Conservation (phyloP, 2,888 invertebrate genomes). For the Emmelina monodactyla region DNA sequence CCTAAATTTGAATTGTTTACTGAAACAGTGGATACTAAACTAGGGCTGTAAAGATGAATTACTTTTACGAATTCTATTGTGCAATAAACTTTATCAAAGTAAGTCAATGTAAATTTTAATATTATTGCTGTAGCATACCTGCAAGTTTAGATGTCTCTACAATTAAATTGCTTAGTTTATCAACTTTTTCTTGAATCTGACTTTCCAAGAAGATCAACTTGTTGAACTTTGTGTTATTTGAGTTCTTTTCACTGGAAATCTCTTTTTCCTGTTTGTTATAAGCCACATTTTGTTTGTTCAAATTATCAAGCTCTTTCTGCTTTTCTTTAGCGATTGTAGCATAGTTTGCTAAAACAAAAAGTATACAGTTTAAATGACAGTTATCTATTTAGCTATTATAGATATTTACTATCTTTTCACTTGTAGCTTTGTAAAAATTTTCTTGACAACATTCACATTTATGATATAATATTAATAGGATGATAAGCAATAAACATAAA, state of each 20-base stretch:
- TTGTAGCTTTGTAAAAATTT: too few species aligned
- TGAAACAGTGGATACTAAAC: too few species aligned
- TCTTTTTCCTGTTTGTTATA: conserved; percentile 52
- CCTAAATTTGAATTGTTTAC: too few species aligned
- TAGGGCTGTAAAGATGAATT: too few species aligned
- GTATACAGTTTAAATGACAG: background rate
- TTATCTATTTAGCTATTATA: background rate
- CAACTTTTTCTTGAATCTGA: conserved; percentile 55
- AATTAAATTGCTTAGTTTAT: conserved; percentile 43
- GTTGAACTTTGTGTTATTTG: conserved; percentile 49
- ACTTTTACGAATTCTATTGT: conserved; percentile 3
- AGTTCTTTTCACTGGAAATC: conserved; percentile 47
- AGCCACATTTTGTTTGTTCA: conserved; percentile 40
- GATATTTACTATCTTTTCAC: too few species aligned
- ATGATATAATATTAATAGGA: conserved; percentile 1
- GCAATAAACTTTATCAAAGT: conserved; percentile 22
- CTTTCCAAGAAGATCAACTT: conserved; percentile 46
- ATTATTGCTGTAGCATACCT: too few species aligned
- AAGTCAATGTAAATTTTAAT: background rate
- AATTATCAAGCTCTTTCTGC: conserved; percentile 42
- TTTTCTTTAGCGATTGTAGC: conserved; percentile 39
- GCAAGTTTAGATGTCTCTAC: conserved; percentile 42
- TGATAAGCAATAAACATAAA: conserved; percentile 1
- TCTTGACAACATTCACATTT: too few species aligned
- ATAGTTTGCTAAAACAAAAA: conserved; percentile 33